phyloP scores from a whole-genome alignment of 92 coral and sea anemone genomes.

The Hydrozoanthus gracilis region DNA sequence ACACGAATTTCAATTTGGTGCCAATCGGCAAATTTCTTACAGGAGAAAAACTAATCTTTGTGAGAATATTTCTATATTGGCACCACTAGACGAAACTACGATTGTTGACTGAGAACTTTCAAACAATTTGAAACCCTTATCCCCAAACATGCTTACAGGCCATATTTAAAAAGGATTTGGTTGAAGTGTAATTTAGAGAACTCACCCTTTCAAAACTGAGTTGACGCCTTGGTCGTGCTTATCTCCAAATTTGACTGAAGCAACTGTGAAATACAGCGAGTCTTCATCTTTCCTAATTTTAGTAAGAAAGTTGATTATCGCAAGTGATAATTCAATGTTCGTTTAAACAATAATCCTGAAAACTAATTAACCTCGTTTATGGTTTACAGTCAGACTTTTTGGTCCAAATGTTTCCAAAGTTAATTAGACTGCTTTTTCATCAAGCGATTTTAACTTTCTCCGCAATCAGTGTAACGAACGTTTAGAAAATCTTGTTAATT shows the following conservation, averaged over 20 bases:
- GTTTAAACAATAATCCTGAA: constrained; percentile 11
- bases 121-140: background rate
- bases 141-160: background rate
- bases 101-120: background rate
- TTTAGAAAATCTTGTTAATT: background rate
- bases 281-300: background rate
- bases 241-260: background rate
- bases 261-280: background rate
- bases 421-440: background rate
- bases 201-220: constrained; percentile 3
- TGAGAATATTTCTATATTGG: background rate
- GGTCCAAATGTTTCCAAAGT: background rate
- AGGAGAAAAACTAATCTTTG: too few species aligned
- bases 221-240: too few species aligned
- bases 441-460: background rate
- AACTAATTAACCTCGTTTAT: constrained; percentile 16
- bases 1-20: too few species aligned
- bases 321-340: background rate
- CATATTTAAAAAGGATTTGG: background rate
- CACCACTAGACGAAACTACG: background rate
- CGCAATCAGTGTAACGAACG: background rate
- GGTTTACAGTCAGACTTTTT: background rate
- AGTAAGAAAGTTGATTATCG: background rate
- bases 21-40: too few species aligned
- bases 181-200: background rate